phyloP scores from a whole-genome alignment of 1,140 invertebrate species.

The Papilio glaucus region DNA sequence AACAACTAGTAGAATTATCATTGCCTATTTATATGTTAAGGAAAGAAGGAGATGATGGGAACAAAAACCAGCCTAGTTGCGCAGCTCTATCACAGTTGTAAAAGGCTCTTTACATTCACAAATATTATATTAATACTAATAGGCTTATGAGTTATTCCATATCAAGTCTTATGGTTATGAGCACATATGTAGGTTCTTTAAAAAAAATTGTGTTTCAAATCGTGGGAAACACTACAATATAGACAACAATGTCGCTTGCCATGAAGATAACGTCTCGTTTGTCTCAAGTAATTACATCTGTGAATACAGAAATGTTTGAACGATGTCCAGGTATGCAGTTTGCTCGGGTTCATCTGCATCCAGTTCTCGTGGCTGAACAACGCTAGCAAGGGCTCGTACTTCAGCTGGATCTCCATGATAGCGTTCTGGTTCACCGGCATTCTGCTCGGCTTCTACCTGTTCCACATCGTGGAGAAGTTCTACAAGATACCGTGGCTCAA shows the following conservation, averaged over 20 bases:
- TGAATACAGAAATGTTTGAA: neutral
- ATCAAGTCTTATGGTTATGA: too few relatives aligned
- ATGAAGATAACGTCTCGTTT: neutral
- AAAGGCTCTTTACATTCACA: too few relatives aligned
- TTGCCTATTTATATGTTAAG: too few relatives aligned
- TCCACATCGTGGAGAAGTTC: constrained; percentile 93
- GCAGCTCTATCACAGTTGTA: too few relatives aligned
- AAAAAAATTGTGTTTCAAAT: neutral
- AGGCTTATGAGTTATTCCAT: too few relatives aligned
- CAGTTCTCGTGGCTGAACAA: constrained; percentile 84
- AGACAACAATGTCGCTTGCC: neutral
- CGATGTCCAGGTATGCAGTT: constrained; percentile 86
- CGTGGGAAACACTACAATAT: neutral
- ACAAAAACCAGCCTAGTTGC: too few relatives aligned
- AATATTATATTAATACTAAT: neutral
- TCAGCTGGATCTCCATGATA: constrained; percentile 92
- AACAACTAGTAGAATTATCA: too few relatives aligned
- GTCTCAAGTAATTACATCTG: neutral
- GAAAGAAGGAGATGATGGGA: too few relatives aligned
- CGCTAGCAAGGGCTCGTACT: constrained; percentile 86
- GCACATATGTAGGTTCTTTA: neutral
- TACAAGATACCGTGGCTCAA: constrained; percentile 94
- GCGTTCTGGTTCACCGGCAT: constrained; percentile 94
- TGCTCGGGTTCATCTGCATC: constrained; percentile 93
- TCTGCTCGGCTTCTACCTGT: constrained; percentile 91